Percentiles rank a stretch among this genome's conserved stretches.
These are phyloP conservation scores for Aix galericulata DNA, from an alignment of 2,113 vertebrate species.

Conservation along the genomic window DNA sequence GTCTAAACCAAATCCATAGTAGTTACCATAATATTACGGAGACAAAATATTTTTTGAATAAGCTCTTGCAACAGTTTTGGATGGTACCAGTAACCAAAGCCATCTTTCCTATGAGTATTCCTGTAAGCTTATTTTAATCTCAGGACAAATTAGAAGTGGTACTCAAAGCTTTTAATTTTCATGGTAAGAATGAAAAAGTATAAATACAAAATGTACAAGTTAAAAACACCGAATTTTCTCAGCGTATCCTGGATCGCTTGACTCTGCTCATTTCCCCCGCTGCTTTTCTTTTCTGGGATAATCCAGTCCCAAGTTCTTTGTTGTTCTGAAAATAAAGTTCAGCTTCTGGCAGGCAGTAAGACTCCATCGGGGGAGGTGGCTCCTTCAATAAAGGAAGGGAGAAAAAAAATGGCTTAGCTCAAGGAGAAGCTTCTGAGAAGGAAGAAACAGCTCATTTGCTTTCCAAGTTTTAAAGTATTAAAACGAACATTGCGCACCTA, in stretches of 20 bases:
- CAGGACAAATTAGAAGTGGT: neutral
- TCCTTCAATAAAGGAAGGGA: slow-evolving; percentile 75
- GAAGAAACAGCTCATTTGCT: neutral
- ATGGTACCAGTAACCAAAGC: neutral
- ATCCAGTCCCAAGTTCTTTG: slow-evolving; percentile 54
- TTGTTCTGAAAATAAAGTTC: slow-evolving; percentile 46
- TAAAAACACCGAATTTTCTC: neutral
- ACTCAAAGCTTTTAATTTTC: slow-evolving; percentile 37
- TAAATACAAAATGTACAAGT: slow-evolving; percentile 47
- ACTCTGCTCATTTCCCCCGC: slow-evolving; percentile 69
- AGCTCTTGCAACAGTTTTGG: neutral
- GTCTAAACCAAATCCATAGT: neutral
- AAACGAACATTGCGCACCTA: neutral
- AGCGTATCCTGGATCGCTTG: slow-evolving; percentile 84
- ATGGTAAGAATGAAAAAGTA: slow-evolving; percentile 26
- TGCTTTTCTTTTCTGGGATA: slow-evolving; percentile 90
- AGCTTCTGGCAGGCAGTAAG: slow-evolving; percentile 82
- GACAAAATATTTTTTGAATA: neutral
- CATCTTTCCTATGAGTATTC: neutral
- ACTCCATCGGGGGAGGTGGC: slow-evolving; percentile 80
- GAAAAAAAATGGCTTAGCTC: neutral
- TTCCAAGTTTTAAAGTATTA: neutral
- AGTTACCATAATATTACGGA: neutral
- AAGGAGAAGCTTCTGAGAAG: neutral
- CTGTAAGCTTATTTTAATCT: slow-evolving; percentile 22